Base-by-base conservation (phyloP, 1,140 invertebrate genomes). In the Achroia grisella region DNA sequence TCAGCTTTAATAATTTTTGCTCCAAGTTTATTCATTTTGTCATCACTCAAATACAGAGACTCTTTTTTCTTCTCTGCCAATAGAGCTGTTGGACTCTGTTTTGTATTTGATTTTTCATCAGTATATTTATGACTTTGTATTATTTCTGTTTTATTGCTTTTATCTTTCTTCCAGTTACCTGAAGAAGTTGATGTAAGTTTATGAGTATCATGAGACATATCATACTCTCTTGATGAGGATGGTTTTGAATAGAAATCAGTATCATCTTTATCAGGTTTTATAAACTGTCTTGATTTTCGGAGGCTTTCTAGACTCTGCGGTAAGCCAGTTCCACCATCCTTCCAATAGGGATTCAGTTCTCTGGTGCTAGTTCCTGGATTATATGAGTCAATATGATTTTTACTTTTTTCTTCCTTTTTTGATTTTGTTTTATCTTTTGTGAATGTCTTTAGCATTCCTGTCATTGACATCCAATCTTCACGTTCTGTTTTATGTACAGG, bases 291-390 rank as follows among this genome's bases (percentile, higher is more conserved):
- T 4, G 82, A 62, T 71, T 68, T 61, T 10, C 58, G 39, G 44
- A 64, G 63, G 35, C 46, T 53, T 17, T 81, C 61, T 14, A 57
- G 32, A 47, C 73, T 61, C 71, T 69, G 60, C 14, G 93, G 95
- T 42, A 97, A 72, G 10, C 96, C 96, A 35, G 87, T 90, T 8
- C 96, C 96, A 45, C 94, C 94, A 83, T 93, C 87, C 88, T 95
- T 96, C 95, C 95, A 97, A 75, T 96, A 95, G 1, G 95, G 96
- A 89, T 98, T 98, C 35, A 97, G 82, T 87, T 98, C 96, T 63
- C 90, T 87, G 1, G 67, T 74, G 67, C 91, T 92, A 52, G 91
- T 92, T 1, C 92, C 91, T 30, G 92, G 92, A 88, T 95, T 87
- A 59, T 91, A 90, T 10, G 87, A 85, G 51, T 89, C 87, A 39